Evolutionary conservation across 2,888 invertebrate species (phyloP).

Genomic region (Neuroscelio doddi): DNA sequence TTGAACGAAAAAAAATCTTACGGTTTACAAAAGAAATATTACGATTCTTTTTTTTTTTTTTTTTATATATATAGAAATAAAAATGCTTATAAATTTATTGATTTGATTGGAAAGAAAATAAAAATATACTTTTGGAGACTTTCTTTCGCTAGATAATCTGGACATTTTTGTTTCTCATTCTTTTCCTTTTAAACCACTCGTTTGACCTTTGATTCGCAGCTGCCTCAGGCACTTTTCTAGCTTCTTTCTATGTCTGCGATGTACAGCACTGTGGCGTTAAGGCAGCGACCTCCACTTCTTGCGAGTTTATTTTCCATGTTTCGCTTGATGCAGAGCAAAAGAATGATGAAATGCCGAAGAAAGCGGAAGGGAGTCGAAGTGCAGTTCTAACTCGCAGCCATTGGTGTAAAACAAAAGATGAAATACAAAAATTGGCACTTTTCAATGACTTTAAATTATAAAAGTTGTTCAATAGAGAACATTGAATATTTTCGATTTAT

Average conservation of each 20-base stretch:
- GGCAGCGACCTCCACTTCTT: background rate
- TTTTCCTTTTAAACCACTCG: no score
- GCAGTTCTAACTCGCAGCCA: background rate
- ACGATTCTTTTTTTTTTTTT: no score
- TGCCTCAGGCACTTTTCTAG: background rate
- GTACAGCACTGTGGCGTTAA: background rate
- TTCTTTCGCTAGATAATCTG: no score
- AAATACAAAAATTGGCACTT: conserved; percentile 21
- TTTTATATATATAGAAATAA: no score
- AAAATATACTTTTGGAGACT: no score
- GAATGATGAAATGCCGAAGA: background rate
- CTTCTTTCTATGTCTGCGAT: background rate
- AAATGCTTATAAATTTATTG: no score
- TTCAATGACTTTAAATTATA: conserved; percentile 28
- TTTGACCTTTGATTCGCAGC: background rate
- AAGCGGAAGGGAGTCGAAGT: background rate
- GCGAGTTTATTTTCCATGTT: background rate
- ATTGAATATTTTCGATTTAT: background rate
- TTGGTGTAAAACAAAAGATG: conserved; percentile 17
- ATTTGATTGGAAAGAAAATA: no score
- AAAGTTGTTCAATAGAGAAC: conserved; percentile 15
- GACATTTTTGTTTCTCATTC: no score
- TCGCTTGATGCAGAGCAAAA: background rate
- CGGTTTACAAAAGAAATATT: no score
- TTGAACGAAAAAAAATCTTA: no score